phyloP scores from a whole-genome alignment of 2,797 vertebrate species.

The Salarias fasciatus region DNA sequence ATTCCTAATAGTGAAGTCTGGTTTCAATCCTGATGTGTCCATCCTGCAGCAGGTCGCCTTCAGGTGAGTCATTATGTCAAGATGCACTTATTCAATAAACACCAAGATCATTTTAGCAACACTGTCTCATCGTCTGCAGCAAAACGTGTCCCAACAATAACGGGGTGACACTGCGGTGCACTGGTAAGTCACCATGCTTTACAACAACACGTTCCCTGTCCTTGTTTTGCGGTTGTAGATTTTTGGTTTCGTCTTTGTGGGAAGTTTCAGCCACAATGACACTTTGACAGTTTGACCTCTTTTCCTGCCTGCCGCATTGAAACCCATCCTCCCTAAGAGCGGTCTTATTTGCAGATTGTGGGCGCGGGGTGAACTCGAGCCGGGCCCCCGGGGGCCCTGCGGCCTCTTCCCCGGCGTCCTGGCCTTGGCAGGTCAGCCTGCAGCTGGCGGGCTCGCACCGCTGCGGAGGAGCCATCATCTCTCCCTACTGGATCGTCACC shows the following conservation, averaged over 20 bases:
- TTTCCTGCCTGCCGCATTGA: background rate
- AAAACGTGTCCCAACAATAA: slow-evolving; percentile 73
- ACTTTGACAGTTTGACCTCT: no score
- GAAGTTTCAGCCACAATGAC: no score
- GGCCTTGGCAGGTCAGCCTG: slow-evolving; percentile 92
- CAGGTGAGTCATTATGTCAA: slow-evolving; percentile 69
- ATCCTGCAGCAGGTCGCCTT: slow-evolving; percentile 80
- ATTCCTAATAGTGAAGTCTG: slow-evolving; percentile 79
- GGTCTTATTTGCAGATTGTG: slow-evolving; percentile 42
- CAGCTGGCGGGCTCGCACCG: slow-evolving; percentile 72
- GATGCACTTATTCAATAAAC: no score
- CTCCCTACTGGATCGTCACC: slow-evolving; percentile 86
- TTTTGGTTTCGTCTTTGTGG: background rate
- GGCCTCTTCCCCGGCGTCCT: slow-evolving; percentile 64
- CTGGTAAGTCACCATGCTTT: slow-evolving; percentile 69
- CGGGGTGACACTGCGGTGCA: slow-evolving; percentile 85
- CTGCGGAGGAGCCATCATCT: slow-evolving; percentile 89
- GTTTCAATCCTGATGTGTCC: slow-evolving; percentile 56
- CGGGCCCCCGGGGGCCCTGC: slow-evolving; percentile 73
- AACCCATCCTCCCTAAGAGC: background rate
- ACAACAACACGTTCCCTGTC: background rate
- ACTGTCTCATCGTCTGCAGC: slow-evolving; percentile 65
- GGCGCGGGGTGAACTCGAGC: slow-evolving; percentile 54
- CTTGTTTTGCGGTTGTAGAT: background rate
- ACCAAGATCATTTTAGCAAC: background rate